Base-by-base conservation (phyloP, 2,888 invertebrate species). In the Fissipunctia ypsillon region DNA sequence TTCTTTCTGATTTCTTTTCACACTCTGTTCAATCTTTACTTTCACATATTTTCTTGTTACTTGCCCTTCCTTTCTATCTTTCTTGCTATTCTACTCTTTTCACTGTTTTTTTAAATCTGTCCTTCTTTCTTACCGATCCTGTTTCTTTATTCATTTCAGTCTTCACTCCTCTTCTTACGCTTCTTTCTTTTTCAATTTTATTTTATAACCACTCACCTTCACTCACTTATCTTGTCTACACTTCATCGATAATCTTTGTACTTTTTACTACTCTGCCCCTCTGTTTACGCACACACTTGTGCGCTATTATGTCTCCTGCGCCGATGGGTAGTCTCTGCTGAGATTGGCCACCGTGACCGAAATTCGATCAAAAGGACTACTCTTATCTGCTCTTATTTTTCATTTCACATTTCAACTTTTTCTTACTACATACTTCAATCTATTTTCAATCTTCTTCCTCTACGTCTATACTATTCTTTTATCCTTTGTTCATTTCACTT, bases 1-100 rank as follows among this genome's bases (percentile, higher is more conserved):
- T 64, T 64, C n/a, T 50, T 31, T 50, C n/a, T n/a, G 31, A 19
- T 50, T 48, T 64, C 31, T n/a, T 64, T 64, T 10, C 64, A 31
- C n/a, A n/a, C 14, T 48, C 12, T 31, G 31, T n/a, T 50, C n/a
- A n/a, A 16, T n/a, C 31, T 63, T 16, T n/a, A 64, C 12, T 48
- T 64, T 50, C 48, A n/a, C 16, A 48, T 6, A 16, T 48, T 16
- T n/a, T 31, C 10, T 19, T n/a, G 9, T 31, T 16, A 0, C 50
- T 64, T 64, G 9, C 16, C n/a, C 9, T 38, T 50, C 12, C 3
- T 48, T 19, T n/a, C 16, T 28, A 43, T 14, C 0, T 4, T 19
- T 64, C 6, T 16, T 31, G 19, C 3, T 31, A 31, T 10, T 50
- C 38, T 35, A n/a, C 22, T n/a, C 7, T 5, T 28, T 38, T 71